Base-by-base conservation (phyloP, 2,797 vertebrate genomes). In the Anabas testudineus region DNA sequence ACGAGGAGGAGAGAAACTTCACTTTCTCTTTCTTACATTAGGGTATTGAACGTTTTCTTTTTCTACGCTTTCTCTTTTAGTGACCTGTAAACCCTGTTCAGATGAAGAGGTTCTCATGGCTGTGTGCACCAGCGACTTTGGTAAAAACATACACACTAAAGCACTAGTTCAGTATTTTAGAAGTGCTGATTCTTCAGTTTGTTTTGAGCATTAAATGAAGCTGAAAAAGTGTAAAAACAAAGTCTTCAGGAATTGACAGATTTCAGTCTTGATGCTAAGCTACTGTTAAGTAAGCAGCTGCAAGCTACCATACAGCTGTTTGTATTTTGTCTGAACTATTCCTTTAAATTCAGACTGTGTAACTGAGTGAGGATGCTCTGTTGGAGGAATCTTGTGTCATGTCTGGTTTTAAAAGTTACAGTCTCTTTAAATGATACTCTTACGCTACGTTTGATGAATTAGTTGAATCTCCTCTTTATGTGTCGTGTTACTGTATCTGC, bases 111-210 rank as follows among this genome's bases (percentile, higher is more conserved):
- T 98, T 28, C 96, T 99, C 49, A 80, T 98, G 90, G 96, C 97
- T 1, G 92, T 96, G 83, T 99, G 97, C 77, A 96, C 95, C 86
- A 98, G 96, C 48, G 97, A 98, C 86, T 97, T 98, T 1, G 97
- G 97, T 99, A 92, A 95, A 93, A 87, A 43, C 26, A 61, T 3
- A 36, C 4, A n/a, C 32, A 62, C 51, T 68, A 4, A 55, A 0
- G 7, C 32, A 51, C 43, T 7, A 42, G 3, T 66, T 51, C 60
- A 21, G 7, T 5, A 6, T 45, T 53, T 68, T 34, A 0, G 16
- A 3, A 37, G 13, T 37, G 10, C 37, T 13, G 32, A n/a, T n/a
- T n/a, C n/a, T n/a, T n/a, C n/a, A n/a, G 26, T 26, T 26, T 26
- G 26, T 26, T 26, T 26, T n/a, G 30, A 34, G 32, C 34, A 10